Evolutionary conservation across 2,797 vertebrate genomes (phyloP), one percentile per base, ranked within the genome.

Genomic region (Semotilus atromaculatus): DNA sequence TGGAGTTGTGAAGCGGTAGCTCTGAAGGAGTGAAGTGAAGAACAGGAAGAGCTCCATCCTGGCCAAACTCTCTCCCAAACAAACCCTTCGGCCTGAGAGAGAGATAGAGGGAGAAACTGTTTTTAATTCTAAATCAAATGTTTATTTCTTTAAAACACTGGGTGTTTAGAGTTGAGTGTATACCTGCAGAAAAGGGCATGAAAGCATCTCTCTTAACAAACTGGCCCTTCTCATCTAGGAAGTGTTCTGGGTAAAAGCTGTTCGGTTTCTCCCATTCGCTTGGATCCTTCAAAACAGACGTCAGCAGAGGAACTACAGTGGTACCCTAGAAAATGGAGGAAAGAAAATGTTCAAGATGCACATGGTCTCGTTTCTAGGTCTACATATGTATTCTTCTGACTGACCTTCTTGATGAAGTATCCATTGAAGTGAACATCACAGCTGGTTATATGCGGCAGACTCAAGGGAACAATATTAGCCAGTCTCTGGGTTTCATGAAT

Each of bases 181-280:
- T 38, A 95, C 93, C 93, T 92, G 94, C 93, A 85, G 94, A 94
- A 78, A 94, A 94, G 29, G 93, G 90, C 68, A 95, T 72, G 83
- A 95, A 94, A 36, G 92, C 93, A 0, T 94, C 91, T 82, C 86
- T 92, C 81, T 75, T 92, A 31, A 85, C 29, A 34, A 93, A 93
- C 53, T 58, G 83, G 1, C 93, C 93, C 3, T 93, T 84, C 23
- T 90, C 38, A 81, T 94, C 90, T 81, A 95, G 87, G 84, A 95
- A 95, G 76, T 94, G 92, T 58, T 81, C 84, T 11, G 94, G 93
- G 73, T 94, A 91, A 76, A 95, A 95, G 18, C 82, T 88, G 77
- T 91, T n/a, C 8, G 93, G 94, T 18, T 11, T 92, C 58, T 93
- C 91, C 94, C 94, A 95, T 77, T 93, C 88, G 0, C 21, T 90